These are phyloP conservation scores for Haliclona indistincta DNA, from an alignment of 37 sponge, comb jelly and placozoan genomes.

Conservation along the genomic window DNA sequence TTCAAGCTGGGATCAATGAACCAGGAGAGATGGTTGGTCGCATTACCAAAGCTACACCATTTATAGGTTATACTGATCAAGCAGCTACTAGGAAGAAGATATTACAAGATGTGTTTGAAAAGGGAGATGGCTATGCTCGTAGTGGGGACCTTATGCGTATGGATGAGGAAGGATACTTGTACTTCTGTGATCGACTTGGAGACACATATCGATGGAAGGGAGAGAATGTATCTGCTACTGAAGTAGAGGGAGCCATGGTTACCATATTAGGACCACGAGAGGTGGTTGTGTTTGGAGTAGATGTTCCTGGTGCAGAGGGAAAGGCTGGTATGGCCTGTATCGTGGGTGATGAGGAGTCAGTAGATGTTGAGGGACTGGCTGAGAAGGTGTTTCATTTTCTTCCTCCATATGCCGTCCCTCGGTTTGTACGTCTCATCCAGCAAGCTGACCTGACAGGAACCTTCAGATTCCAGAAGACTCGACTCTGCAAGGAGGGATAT, in stretches of 20 bases:
- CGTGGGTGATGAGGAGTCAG: neutral
- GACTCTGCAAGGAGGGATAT: slow-evolving; percentile 63
- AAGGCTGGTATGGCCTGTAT: slow-evolving; percentile 83
- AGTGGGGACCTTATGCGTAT: slow-evolving; percentile 58
- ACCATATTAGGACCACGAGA: slow-evolving; percentile 34
- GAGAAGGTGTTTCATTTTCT: slow-evolving; percentile 32
- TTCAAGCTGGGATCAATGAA: slow-evolving; percentile 29
- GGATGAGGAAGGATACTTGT: slow-evolving; percentile 76
- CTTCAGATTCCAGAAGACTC: slow-evolving; percentile 67
- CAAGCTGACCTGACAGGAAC: slow-evolving; percentile 60
- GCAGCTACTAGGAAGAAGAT: slow-evolving; percentile 56
- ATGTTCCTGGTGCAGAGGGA: slow-evolving; percentile 73
- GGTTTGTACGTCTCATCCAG: slow-evolving; percentile 62
- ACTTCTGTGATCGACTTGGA: slow-evolving; percentile 81
- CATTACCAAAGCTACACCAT: slow-evolving; percentile 23
- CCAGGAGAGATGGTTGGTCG: slow-evolving; percentile 57
- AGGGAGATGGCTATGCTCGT: slow-evolving; percentile 54
- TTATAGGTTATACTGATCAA: slow-evolving; percentile 66
- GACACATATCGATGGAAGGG: slow-evolving; percentile 94
- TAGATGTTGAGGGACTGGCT: slow-evolving; percentile 48
- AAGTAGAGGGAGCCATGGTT: slow-evolving; percentile 63
- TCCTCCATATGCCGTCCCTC: slow-evolving; percentile 75
- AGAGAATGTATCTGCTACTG: slow-evolving; percentile 87
- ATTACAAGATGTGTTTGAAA: slow-evolving; percentile 37
- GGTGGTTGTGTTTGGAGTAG: slow-evolving; percentile 81